Conservation (phyloP, 2,797 vertebrate species). For the Microctenopoma stevenorrisi region DNA sequence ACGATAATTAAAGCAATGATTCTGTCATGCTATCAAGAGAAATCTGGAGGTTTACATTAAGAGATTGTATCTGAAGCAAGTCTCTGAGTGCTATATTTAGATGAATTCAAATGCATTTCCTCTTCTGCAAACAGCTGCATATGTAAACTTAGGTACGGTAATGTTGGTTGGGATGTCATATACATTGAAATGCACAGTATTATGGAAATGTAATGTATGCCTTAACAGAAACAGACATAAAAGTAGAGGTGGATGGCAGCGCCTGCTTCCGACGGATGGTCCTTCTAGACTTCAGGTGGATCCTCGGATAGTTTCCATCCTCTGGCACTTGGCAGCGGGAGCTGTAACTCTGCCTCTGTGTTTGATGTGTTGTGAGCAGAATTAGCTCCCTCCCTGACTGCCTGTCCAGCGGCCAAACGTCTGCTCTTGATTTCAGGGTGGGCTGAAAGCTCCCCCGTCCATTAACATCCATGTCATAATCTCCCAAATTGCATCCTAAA, state of each 20-base stretch:
- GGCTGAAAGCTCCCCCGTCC: constrained; percentile 70
- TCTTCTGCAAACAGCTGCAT: not conserved
- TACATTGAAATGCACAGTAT: too few species aligned
- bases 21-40: constrained; percentile 3
- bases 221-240: constrained; percentile 25
- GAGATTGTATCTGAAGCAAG: constrained; percentile 1
- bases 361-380: constrained; percentile 70
- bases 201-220: too few species aligned
- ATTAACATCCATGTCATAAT: constrained; percentile 79
- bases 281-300: constrained; percentile 59
- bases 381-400: constrained; percentile 51
- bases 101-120: constrained; percentile 16
- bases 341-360: constrained; percentile 31
- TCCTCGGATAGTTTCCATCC: constrained; percentile 56
- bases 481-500: constrained; percentile 69
- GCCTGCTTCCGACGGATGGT: constrained; percentile 39
- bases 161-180: not conserved
- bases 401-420: constrained; percentile 73
- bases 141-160: not conserved
- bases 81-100: not conserved
- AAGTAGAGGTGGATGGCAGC: constrained; percentile 36
- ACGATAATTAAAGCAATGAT: constrained; percentile 43
- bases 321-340: constrained; percentile 53
- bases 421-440: constrained; percentile 79
- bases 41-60: constrained; percentile 23